Evolutionary conservation across 2,888 invertebrate genomes (phyloP).

Genomic region (Drosophila limbata): DNA sequence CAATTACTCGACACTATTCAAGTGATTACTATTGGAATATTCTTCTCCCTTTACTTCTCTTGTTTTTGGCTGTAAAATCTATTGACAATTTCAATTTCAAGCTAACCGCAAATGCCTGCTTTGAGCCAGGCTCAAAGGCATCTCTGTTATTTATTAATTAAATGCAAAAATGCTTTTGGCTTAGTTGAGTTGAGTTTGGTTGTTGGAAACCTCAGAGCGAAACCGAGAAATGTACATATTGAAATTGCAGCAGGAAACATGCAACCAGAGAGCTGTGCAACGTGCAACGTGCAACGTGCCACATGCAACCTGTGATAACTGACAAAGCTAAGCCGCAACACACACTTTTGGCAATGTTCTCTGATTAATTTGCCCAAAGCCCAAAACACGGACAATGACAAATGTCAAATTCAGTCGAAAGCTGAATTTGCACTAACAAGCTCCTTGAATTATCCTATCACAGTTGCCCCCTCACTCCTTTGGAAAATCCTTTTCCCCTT

Average conservation of each 20-base stretch:
- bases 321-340: constrained; percentile 42
- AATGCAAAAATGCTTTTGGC: constrained; percentile 35
- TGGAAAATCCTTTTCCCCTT: background rate
- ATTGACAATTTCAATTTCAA: constrained; percentile 11
- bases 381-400: constrained; percentile 2
- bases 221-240: constrained; percentile 40
- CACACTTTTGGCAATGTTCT: constrained; percentile 29
- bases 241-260: constrained; percentile 19
- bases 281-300: constrained; percentile 16
- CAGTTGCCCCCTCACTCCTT: background rate
- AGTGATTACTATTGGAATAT: background rate
- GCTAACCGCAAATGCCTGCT: constrained; percentile 9
- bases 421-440: background rate
- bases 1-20: background rate
- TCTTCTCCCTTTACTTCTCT: background rate
- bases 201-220: background rate
- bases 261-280: background rate
- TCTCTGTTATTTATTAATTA: constrained; percentile 37
- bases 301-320: constrained; percentile 5
- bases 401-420: background rate
- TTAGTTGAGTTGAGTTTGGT: background rate
- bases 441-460: constrained; percentile 13
- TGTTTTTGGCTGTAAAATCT: background rate
- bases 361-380: constrained; percentile 46
- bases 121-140: constrained; percentile 2